Evolutionary conservation across 1,140 invertebrate species (phyloP), one percentile per base, ranked within the genome.

Genomic region (Drosophila kepulauana): DNA sequence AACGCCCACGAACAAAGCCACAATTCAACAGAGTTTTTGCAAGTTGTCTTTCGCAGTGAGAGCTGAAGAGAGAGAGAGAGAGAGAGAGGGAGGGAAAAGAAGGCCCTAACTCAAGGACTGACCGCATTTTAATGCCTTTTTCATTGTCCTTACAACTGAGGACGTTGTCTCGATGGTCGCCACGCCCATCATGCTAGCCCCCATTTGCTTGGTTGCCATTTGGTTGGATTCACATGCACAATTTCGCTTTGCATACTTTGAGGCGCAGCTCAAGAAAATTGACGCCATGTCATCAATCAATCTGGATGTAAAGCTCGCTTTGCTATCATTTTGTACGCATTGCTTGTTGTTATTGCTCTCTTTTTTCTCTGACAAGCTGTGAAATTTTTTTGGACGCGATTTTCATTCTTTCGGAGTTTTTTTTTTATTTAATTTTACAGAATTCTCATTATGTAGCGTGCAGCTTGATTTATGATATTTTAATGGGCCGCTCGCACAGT

Each of bases 261-360:
- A 33, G 66, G 38, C 57, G 20, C 49, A 67, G 63, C 80, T 69
- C 48, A 41, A 71, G 78, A 75, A 80, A 88, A 89, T 88, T 88
- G 85, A 88, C 85, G 81, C 72, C 78, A 76, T 90, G 85, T 88
- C 85, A 88, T 88, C 81, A 88, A 88, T 88, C 85, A 88, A 88
- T 89, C 80, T 68, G 67, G 59, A 54, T 86, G 82, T 84, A 87
- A 67, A 82, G 80, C 41, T 78, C 41, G 33, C 38, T 30, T 16
- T 49, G 57, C 67, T 56, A 86, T 78, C 79, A 86, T 85, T 68
- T 77, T 77, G 74, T 67, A 67, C 63, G 58, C 85, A 89, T 72
- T 66, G 63, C 64, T 70, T 69, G 33, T 54, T n/a, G 43, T 35
- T 48, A 35, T 51, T 49, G 45, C 15, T 52, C 59, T 25, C 41